These are phyloP conservation scores for Symphodus melops DNA, from an alignment of 2,113 vertebrate species.

Conservation along the genomic window DNA sequence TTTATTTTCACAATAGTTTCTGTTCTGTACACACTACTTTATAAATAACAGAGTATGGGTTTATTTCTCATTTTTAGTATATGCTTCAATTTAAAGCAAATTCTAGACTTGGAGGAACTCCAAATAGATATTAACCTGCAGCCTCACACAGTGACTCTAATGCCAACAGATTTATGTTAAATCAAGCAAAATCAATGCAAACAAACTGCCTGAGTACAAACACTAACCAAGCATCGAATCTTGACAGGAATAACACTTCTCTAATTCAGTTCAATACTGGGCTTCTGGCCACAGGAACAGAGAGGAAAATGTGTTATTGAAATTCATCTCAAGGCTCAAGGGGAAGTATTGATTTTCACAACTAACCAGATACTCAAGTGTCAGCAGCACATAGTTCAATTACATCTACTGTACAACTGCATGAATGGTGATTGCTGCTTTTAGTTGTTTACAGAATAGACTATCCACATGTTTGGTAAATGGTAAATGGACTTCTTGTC, in stretches of 20 bases:
- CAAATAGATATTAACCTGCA: constrained; percentile 29
- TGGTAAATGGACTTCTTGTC: no score
- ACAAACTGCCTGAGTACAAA: constrained; percentile 10
- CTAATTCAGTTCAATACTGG: constrained; percentile 24
- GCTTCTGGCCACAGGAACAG: constrained; percentile 1
- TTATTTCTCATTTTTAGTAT: constrained; percentile 11
- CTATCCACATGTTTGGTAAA: no score
- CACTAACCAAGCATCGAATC: constrained; percentile 2
- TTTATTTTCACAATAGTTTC: not conserved
- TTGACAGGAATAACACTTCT: constrained; percentile 4
- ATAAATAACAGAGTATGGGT: not conserved
- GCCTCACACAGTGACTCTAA: constrained; percentile 7
- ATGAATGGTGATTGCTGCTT: not conserved
- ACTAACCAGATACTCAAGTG: constrained; percentile 35
- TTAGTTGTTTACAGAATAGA: constrained; percentile 6
- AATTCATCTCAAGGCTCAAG: constrained; percentile 41
- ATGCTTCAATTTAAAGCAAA: constrained; percentile 19
- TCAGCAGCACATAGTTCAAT: constrained; percentile 5
- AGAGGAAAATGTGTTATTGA: constrained; percentile 33
- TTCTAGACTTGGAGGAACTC: constrained; percentile 13
- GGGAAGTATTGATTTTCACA: constrained; percentile 55
- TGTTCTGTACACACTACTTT: constrained; percentile 1
- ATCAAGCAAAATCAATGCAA: constrained; percentile 11
- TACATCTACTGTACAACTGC: not conserved
- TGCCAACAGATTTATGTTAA: constrained; percentile 6